A percentile compares a stretch with the other conserved stretches of the same genome.
Conservation (phyloP, 1,140 invertebrate species). For the Leptopilina clavipes region DNA sequence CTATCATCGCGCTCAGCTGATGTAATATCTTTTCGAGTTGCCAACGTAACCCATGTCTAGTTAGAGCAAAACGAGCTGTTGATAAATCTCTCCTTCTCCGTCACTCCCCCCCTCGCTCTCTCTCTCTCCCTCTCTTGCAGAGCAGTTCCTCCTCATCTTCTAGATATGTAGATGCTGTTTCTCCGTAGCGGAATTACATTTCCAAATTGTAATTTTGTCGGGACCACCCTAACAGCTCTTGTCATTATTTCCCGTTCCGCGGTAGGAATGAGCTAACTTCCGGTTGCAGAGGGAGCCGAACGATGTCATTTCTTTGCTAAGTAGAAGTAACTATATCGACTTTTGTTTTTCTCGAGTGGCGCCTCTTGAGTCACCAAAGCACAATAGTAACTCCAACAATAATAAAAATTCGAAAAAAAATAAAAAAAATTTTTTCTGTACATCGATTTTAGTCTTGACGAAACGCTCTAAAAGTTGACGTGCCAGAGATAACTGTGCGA, state of each 20-base stretch:
- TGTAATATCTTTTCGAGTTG: conserved; percentile 73
- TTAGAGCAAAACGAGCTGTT: conserved; percentile 72
- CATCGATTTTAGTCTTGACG: too few species aligned
- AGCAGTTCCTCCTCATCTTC: conserved; percentile 44
- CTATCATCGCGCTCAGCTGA: conserved; percentile 72
- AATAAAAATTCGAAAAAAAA: too few species aligned
- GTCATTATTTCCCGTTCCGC: conserved; percentile 64
- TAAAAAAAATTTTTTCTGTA: too few species aligned
- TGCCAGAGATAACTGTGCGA: too few species aligned
- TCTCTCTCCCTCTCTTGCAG: conserved; percentile 31
- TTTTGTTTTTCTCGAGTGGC: conserved; percentile 47
- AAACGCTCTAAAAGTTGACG: too few species aligned
- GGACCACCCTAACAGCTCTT: conserved; percentile 63
- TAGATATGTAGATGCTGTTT: conserved; percentile 70
- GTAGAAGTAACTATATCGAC: conserved; percentile 53
- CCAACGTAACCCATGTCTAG: conserved; percentile 69
- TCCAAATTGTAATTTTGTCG: conserved; percentile 74
- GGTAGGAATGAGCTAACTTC: conserved; percentile 58
- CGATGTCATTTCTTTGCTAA: conserved; percentile 62
- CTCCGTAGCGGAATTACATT: conserved; percentile 71
- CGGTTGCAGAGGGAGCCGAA: conserved; percentile 48
- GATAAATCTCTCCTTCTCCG: conserved; percentile 66
- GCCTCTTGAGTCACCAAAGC: neutral
- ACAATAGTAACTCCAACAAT: too few species aligned
- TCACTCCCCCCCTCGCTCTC: conserved; percentile 39